Evolutionary conservation across 2,113 vertebrate species (phyloP).

Genomic region (Grammomys dolichurus): DNA sequence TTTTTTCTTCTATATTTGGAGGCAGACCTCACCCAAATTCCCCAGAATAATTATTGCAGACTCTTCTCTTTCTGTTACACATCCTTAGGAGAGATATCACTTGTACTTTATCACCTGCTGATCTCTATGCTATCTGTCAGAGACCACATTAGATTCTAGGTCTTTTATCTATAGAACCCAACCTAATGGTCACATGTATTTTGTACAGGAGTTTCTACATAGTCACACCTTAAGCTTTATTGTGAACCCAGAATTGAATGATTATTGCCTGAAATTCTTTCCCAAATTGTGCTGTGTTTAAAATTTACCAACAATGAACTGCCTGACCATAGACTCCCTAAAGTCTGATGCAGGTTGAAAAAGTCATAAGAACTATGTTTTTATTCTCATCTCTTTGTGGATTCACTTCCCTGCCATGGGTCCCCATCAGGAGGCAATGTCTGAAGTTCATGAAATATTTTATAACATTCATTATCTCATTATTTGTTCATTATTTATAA

Average conservation of each 20-base stretch:
- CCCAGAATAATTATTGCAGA: neutral
- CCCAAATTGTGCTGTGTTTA: neutral
- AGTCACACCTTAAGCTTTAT: neutral
- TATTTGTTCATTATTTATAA: conserved; percentile 49
- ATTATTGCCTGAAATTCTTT: neutral
- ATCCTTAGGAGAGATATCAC: neutral
- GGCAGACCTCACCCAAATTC: neutral
- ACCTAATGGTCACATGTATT: neutral
- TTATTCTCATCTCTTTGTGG: neutral
- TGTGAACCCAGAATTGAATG: neutral
- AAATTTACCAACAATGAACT: neutral
- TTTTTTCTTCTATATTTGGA: neutral
- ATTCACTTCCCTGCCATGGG: neutral
- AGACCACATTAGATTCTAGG: neutral
- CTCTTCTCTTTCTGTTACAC: neutral
- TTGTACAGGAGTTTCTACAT: neutral
- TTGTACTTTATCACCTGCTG: neutral
- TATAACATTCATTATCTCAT: neutral
- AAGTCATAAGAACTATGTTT: neutral
- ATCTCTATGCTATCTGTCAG: neutral
- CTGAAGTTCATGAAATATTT: neutral
- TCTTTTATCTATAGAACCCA: neutral
- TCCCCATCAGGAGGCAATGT: neutral
- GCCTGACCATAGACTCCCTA: neutral
- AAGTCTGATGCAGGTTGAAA: neutral